Percentiles rank a stretch among this genome's conserved stretches.
These are phyloP conservation scores for Virgularia gustaviana DNA, from an alignment of 92 coral and sea anemone species.

Conservation along the genomic window DNA sequence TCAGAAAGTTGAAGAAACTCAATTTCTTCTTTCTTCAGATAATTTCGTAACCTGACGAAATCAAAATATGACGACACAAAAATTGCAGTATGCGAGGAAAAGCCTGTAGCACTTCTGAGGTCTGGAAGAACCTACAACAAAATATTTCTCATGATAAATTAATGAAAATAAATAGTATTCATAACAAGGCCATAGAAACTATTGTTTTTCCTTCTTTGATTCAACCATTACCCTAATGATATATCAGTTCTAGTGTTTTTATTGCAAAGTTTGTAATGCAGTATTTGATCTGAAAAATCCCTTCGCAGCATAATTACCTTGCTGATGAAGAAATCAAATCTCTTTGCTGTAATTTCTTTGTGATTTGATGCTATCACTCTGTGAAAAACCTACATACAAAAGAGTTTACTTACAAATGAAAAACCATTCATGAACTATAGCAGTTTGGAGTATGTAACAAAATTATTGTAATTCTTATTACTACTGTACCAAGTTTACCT, in stretches of 20 bases:
- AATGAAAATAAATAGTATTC: neutral
- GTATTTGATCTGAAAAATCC: no score
- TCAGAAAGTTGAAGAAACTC: constrained; percentile 91
- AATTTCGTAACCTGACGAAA: constrained; percentile 80
- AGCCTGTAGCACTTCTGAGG: constrained; percentile 53
- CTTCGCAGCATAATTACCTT: constrained; percentile 69
- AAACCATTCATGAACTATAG: no score
- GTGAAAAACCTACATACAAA: constrained; percentile 89
- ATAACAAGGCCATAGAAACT: neutral
- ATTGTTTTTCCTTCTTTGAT: no score
- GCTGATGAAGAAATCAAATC: constrained; percentile 62
- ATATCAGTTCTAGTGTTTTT: no score
- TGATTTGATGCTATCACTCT: constrained; percentile 61
- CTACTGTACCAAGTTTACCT: constrained; percentile 49
- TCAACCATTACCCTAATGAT: no score
- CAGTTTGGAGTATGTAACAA: no score
- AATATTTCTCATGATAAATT: neutral
- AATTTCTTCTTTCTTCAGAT: constrained; percentile 71
- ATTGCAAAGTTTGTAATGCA: no score
- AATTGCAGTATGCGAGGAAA: constrained; percentile 84
- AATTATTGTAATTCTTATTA: neutral
- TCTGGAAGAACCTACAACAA: constrained; percentile 76
- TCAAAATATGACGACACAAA: constrained; percentile 93
- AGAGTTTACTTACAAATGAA: no score
- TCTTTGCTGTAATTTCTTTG: constrained; percentile 65